phyloP scores from a whole-genome alignment of 2,113 vertebrate genomes.

The Ceratotherium simum region DNA sequence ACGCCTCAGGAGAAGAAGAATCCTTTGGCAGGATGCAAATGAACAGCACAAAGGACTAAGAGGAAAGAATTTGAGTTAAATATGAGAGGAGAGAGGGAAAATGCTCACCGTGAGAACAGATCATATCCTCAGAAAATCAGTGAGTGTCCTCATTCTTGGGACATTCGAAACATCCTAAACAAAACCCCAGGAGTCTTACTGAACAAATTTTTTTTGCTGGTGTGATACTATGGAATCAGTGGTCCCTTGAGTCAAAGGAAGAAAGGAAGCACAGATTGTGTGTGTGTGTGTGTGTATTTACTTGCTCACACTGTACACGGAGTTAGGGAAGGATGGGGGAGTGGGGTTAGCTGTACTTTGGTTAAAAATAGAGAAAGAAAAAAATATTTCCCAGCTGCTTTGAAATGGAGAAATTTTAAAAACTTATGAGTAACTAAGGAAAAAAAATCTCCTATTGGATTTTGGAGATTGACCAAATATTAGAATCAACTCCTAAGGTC shows the following conservation, averaged over 20 bases:
- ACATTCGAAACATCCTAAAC: constrained; percentile 9
- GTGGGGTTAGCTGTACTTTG: neutral
- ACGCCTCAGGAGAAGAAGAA: constrained; percentile 56
- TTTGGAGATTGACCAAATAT: constrained; percentile 53
- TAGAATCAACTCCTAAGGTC: neutral
- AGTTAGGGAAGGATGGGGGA: neutral
- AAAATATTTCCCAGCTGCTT: neutral
- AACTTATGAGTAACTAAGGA: neutral
- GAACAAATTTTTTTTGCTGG: neutral
- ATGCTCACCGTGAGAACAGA: neutral
- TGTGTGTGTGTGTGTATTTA: too few species aligned
- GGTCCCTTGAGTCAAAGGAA: neutral
- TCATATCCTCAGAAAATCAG: neutral
- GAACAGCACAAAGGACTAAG: neutral
- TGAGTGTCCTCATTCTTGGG: neutral
- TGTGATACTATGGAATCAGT: neutral
- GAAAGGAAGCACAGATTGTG: neutral
- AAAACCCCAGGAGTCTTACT: neutral
- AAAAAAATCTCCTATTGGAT: neutral
- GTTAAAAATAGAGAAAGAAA: neutral
- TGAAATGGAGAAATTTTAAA: neutral
- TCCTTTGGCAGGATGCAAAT: constrained; percentile 58
- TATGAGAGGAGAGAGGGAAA: neutral
- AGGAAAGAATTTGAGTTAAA: neutral
- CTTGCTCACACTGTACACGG: neutral